phyloP scores from a whole-genome alignment of 2,113 vertebrate species.

The Scomber colias region DNA sequence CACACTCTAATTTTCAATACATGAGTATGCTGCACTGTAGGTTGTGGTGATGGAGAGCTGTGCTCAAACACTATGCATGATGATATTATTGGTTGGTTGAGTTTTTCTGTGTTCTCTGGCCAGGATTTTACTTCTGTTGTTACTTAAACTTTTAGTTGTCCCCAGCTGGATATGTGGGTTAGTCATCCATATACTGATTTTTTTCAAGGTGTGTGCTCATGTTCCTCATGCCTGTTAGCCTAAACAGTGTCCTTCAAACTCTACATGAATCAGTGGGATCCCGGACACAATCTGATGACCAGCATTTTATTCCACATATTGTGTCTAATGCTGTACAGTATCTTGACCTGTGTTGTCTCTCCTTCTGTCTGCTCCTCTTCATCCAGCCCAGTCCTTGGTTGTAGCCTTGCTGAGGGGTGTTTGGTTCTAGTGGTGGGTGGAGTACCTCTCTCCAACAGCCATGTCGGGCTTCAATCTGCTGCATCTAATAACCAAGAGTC shows the following conservation, averaged over 20 bases:
- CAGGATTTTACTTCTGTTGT: too few relatives aligned
- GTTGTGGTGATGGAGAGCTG: too few relatives aligned
- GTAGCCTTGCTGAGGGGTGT: slow-evolving; percentile 43
- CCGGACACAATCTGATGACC: slow-evolving; percentile 12
- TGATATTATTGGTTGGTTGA: too few relatives aligned
- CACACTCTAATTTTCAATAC: too few relatives aligned
- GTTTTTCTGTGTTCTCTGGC: too few relatives aligned
- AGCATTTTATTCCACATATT: slow-evolving; percentile 6
- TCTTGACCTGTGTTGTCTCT: slow-evolving; percentile 81
- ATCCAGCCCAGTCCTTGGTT: slow-evolving; percentile 72
- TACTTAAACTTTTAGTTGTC: not conserved
- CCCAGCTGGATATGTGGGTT: not conserved
- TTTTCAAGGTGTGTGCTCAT: slow-evolving; percentile 9
- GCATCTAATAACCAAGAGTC: slow-evolving; percentile 99
- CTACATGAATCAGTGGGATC: slow-evolving; percentile 43
- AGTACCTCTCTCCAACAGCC: slow-evolving; percentile 85
- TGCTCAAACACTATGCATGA: too few relatives aligned
- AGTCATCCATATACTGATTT: not conserved
- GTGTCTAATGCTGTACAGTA: slow-evolving; percentile 18
- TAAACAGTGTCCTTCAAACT: not conserved
- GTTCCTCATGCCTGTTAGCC: slow-evolving; percentile 9
- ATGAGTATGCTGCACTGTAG: too few relatives aligned
- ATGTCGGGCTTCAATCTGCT: slow-evolving; percentile 99
- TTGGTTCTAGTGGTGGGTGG: slow-evolving; percentile 60
- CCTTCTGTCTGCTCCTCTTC: slow-evolving; percentile 82